phyloP scores from a whole-genome alignment of 2,888 invertebrate genomes.

The Cephalotes varians region DNA sequence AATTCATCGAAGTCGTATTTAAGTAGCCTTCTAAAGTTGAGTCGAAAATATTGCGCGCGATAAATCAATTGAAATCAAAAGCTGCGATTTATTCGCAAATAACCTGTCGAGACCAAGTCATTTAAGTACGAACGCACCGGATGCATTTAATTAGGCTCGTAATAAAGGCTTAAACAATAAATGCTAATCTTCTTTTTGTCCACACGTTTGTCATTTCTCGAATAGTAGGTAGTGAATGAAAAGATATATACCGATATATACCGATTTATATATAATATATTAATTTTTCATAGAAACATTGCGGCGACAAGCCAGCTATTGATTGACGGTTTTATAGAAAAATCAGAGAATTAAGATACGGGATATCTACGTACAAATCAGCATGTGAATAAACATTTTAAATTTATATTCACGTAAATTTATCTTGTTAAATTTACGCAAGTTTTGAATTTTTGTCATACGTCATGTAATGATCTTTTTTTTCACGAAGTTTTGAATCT shows the following conservation, averaged over 20 bases:
- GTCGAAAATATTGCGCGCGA: not conserved
- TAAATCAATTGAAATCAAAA: not conserved
- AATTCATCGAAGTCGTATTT: too few species aligned
- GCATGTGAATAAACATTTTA: not conserved
- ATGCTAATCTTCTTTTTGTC: not conserved
- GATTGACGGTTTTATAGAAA: not conserved
- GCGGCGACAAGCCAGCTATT: not conserved
- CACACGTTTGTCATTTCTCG: not conserved
- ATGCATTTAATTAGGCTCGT: conserved; percentile 6
- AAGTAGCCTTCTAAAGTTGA: too few species aligned
- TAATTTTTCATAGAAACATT: not conserved
- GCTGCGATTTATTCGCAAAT: not conserved
- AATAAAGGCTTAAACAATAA: conserved; percentile 3
- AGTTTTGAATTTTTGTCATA: not conserved
- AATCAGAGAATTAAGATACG: not conserved
- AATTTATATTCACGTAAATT: not conserved
- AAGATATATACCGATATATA: not conserved
- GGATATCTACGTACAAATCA: not conserved
- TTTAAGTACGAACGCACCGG: conserved; percentile 2
- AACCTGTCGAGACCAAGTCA: not conserved
- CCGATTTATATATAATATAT: not conserved
- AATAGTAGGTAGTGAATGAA: not conserved
- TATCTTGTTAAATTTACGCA: too few species aligned
- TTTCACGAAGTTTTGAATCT: not conserved
- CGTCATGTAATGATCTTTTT: not conserved